phyloP scores from a whole-genome alignment of 2,113 vertebrate species.

The Brachirus orientalis region DNA sequence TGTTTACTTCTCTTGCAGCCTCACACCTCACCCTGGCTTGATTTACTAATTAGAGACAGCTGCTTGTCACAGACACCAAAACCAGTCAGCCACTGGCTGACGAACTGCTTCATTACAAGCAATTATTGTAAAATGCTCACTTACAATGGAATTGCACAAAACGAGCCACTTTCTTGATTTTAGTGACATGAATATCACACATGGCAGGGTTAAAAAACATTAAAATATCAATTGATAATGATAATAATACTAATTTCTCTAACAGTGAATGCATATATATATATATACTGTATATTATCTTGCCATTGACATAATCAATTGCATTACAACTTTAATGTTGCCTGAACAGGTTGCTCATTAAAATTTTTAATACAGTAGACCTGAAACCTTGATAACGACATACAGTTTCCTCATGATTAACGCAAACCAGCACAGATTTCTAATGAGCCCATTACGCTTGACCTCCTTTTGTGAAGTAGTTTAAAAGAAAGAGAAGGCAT shows the following conservation, averaged over 20 bases:
- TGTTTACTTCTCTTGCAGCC: constrained; percentile 40
- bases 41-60: constrained; percentile 74
- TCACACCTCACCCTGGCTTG: constrained; percentile 42
- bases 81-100: constrained; percentile 40
- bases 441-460: constrained; percentile 55
- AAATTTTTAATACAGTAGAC: constrained; percentile 39
- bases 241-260: background rate
- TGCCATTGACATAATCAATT: constrained; percentile 1
- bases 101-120: constrained; percentile 60
- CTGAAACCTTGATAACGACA: constrained; percentile 40
- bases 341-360: constrained; percentile 49
- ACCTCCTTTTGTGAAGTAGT: constrained; percentile 45
- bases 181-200: constrained; percentile 11
- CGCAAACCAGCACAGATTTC: constrained; percentile 32
- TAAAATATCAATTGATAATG: background rate
- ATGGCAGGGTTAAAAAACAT: background rate
- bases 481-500: constrained; percentile 20
- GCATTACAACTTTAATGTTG: constrained; percentile 22
- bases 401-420: constrained; percentile 32
- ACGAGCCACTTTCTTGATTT: constrained; percentile 27
- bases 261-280: too few species aligned
- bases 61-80: constrained; percentile 63
- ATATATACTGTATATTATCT: too few species aligned
- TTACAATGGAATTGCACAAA: constrained; percentile 19
- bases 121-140: constrained; percentile 27